Conservation (phyloP, 2,888 invertebrate genomes). For the Leucophora obtusa region DNA sequence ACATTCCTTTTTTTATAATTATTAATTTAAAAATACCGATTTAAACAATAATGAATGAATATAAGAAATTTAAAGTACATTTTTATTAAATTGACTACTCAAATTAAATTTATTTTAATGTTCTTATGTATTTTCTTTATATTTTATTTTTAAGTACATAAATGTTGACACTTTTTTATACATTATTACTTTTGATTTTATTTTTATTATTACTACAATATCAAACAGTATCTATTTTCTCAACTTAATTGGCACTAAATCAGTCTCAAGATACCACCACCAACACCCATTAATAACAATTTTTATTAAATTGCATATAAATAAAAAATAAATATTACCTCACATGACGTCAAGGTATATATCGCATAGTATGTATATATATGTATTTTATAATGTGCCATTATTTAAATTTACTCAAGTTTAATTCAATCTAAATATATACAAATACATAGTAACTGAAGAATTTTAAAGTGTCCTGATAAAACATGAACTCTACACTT, state of each 20-base stretch:
- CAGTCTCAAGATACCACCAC: constrained; percentile 17
- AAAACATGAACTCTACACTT: constrained; percentile 17
- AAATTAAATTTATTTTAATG: constrained; percentile 28
- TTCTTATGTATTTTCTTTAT: constrained; percentile 39
- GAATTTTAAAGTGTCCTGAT: constrained; percentile 49
- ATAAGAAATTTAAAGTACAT: constrained; percentile 30
- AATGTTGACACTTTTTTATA: constrained; percentile 53
- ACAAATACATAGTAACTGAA: constrained; percentile 16
- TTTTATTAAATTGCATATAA: constrained; percentile 12
- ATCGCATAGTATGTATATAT: constrained; percentile 4
- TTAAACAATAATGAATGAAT: constrained; percentile 17
- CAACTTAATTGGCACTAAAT: constrained; percentile 54
- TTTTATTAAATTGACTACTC: constrained; percentile 37
- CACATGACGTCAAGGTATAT: constrained; percentile 31
- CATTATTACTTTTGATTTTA: constrained; percentile 30
- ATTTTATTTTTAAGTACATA: constrained; percentile 34
- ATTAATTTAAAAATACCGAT: constrained; percentile 46
- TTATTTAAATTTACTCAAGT: constrained; percentile 42
- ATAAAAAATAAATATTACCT: constrained; percentile 42
- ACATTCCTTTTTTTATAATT: constrained; percentile 50
- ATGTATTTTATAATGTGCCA: constrained; percentile 60
- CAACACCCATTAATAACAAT: constrained; percentile 21
- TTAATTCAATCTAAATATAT: constrained; percentile 30
- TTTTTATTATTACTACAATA: constrained; percentile 30
- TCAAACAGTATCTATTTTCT: constrained; percentile 32